Evolutionary conservation across 2,888 invertebrate genomes (phyloP), one percentile per base, ranked within the genome.

Genomic region (Nudaria mundana): DNA sequence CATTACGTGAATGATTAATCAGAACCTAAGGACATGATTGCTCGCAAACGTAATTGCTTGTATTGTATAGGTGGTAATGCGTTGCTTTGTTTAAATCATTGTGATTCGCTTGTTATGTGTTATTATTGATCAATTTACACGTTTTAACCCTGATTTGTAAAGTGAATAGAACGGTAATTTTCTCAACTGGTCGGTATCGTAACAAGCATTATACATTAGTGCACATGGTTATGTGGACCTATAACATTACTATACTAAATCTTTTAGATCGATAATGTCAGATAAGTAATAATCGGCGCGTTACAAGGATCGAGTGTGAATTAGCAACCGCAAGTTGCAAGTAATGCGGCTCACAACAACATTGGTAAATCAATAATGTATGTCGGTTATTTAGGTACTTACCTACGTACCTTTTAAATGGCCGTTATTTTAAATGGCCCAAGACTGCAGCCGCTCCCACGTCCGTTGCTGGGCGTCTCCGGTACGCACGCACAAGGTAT

Each of bases 191-290:
- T 58, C 49, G 53, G 51, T 58, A 59, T 56, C 61, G 52, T 56
- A 65, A 56, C 51, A 49, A 47, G 55, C 50, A 8, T 48, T 56
- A 56, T 67, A 20, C 15, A 60, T 67, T 41, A 55, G 49, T 48
- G 47, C 41, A 53, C 64, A 62, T 53, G 61, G 66, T 74, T 71
- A 80, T 3, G 18, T 18, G 5, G 63, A n/a, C 72, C 68, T 82
- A 83, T 78, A 76, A 76, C 77, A 77, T 81, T 76, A 76, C 68
- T 78, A 71, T 66, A 75, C 72, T 80, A 76, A 81, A 82, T 82
- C 76, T 77, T 66, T 69, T 66, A 70, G 64, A 66, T 74, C 70
- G 71, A 76, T 77, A 77, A 72, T 79, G 63, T 76, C 70, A 66
- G 77, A 80, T 82, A n/a, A n/a, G n/a, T n/a, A 79, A 76, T 75